Evolutionary conservation across 2,888 invertebrate species (phyloP).

Genomic region (Erannis defoliaria): DNA sequence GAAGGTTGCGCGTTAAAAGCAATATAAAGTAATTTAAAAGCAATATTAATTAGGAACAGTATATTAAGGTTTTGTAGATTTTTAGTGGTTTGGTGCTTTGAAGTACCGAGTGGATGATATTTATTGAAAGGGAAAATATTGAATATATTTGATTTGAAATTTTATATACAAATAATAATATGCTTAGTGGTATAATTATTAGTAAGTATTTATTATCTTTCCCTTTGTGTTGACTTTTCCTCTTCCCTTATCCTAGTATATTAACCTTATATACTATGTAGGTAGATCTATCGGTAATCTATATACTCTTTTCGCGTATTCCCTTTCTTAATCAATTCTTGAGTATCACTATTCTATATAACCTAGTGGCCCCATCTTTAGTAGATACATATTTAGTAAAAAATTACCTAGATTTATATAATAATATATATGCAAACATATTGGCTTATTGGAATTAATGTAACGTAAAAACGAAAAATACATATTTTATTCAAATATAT

Average conservation of each 20-base stretch:
- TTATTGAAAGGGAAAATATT: constrained; percentile 75
- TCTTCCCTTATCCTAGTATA: constrained; percentile 50
- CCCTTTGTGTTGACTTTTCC: constrained; percentile 38
- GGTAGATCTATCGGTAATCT: constrained; percentile 54
- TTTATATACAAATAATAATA: constrained; percentile 36
- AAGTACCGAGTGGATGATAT: constrained; percentile 59
- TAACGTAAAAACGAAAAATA: constrained; percentile 67
- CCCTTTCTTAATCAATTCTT: constrained; percentile 63
- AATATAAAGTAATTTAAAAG: constrained; percentile 82
- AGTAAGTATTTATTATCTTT: constrained; percentile 26
- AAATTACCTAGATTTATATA: constrained; percentile 27
- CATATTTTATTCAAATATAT: constrained; percentile 82
- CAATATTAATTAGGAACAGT: constrained; percentile 79
- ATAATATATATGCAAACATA: constrained; percentile 56
- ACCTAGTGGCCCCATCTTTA: constrained; percentile 64
- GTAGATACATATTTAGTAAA: constrained; percentile 52
- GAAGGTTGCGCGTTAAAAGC: constrained; percentile 79
- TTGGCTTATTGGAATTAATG: constrained; percentile 66
- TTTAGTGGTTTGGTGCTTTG: constrained; percentile 80
- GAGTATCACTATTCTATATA: constrained; percentile 49
- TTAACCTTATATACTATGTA: constrained; percentile 50
- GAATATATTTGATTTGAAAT: constrained; percentile 65
- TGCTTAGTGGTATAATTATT: constrained; percentile 29
- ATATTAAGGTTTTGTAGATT: constrained; percentile 72
- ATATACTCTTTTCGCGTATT: constrained; percentile 66